Evolutionary conservation across 2,888 invertebrate genomes (phyloP).

Genomic region (Hirtodrosophila histrioides): DNA sequence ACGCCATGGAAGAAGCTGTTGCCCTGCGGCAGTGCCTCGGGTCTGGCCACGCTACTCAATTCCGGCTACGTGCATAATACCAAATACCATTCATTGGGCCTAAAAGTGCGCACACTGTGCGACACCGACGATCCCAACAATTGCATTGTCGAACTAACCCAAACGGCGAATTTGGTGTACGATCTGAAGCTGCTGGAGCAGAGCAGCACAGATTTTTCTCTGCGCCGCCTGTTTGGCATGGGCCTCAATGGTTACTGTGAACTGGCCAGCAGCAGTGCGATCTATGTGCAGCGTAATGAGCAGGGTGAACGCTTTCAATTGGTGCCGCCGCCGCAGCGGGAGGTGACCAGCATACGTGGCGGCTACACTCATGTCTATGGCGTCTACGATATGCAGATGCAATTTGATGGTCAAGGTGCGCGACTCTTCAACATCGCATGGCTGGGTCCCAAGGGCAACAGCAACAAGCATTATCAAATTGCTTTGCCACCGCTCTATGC

Average conservation of each 20-base stretch:
- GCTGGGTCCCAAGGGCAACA: constrained; percentile 50
- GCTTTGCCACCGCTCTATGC: constrained; percentile 89
- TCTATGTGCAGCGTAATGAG: constrained; percentile 92
- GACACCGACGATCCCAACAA: constrained; percentile 82
- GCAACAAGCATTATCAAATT: constrained; percentile 1
- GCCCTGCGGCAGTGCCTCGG: constrained; percentile 96
- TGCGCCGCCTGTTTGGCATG: constrained; percentile 94
- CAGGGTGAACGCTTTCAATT: constrained; percentile 87
- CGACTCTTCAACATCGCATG: constrained; percentile 90
- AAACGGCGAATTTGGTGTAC: constrained; percentile 94
- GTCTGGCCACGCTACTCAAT: constrained; percentile 94
- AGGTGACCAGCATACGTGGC: constrained; percentile 88
- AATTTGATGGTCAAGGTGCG: constrained; percentile 80
- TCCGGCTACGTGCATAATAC: constrained; percentile 96
- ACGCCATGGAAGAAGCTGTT: constrained; percentile 99
- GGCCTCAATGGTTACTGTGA: constrained; percentile 93
- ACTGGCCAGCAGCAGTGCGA: constrained; percentile 90
- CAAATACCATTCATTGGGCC: constrained; percentile 94
- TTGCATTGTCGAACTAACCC: constrained; percentile 91
- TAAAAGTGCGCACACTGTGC: constrained; percentile 93
- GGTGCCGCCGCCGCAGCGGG: constrained; percentile 87
- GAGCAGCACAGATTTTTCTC: constrained; percentile 90
- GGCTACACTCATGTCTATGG: constrained; percentile 89
- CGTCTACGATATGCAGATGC: constrained; percentile 88
- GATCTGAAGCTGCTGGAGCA: constrained; percentile 87